A percentile compares a stretch with the other conserved stretches of the same genome.
These are phyloP conservation scores for Leptobrachium ailaonicum DNA, from an alignment of 2,113 vertebrate genomes.

Conservation along the genomic window DNA sequence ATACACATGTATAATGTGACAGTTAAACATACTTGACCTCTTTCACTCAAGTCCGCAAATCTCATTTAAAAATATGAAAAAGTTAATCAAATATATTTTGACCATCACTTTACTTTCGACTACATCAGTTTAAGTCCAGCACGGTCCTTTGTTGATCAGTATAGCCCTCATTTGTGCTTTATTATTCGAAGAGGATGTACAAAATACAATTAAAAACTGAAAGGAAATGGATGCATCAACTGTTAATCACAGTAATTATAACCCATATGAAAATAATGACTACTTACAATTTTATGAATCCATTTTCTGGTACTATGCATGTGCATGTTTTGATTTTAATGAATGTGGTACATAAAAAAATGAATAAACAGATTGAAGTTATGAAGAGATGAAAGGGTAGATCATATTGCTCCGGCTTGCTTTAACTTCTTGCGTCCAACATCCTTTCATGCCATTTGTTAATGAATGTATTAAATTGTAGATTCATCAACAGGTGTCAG, in stretches of 20 bases:
- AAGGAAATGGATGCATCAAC: neutral
- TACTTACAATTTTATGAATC: constrained; percentile 31
- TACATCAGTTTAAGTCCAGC: no score
- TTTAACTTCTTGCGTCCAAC: constrained; percentile 31
- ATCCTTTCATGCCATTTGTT: constrained; percentile 39
- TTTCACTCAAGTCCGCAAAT: no score
- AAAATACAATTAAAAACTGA: neutral
- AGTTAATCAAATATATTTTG: no score
- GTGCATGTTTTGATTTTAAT: constrained; percentile 36
- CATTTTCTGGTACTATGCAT: neutral
- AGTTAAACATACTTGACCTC: no score
- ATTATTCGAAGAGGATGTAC: constrained; percentile 3
- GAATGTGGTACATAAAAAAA: neutral
- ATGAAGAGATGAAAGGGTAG: constrained; percentile 40
- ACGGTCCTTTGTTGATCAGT: no score
- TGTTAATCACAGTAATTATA: constrained; percentile 38
- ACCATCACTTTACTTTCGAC: no score
- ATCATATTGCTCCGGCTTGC: constrained; percentile 18
- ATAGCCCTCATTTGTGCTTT: neutral
- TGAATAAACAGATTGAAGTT: constrained; percentile 37
- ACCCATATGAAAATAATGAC: constrained; percentile 24
- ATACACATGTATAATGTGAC: no score
- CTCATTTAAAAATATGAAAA: no score
- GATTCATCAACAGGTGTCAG: constrained; percentile 48
- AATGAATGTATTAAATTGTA: constrained; percentile 37